Evolutionary conservation across 2,888 invertebrate genomes (phyloP).

Genomic region (Phania funesta): DNA sequence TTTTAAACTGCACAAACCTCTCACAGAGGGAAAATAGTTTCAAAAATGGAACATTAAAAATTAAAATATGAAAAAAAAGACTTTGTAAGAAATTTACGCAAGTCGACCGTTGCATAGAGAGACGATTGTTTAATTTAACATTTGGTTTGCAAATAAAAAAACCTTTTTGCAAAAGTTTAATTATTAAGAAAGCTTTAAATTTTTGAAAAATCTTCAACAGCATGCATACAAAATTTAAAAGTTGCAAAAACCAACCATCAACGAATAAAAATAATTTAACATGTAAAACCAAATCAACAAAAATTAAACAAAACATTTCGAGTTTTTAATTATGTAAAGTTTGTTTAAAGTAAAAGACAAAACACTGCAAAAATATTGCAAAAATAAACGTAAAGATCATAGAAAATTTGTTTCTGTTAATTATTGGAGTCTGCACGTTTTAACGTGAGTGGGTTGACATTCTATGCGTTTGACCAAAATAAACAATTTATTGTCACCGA

Average conservation of each 20-base stretch:
- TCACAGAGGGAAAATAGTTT: no score
- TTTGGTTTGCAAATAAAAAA: not conserved
- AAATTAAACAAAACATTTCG: not conserved
- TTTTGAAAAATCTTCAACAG: not conserved
- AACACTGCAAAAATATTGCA: not conserved
- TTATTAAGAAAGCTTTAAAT: slow-evolving; percentile 25
- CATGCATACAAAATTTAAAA: slow-evolving; percentile 21
- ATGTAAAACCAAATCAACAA: not conserved
- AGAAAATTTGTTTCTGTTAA: not conserved
- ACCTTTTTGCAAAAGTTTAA: slow-evolving; percentile 50
- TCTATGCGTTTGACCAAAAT: not conserved
- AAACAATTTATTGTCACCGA: no score
- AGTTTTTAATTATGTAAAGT: not conserved
- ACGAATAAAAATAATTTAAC: not conserved
- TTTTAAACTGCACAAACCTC: no score
- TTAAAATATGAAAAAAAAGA: no score
- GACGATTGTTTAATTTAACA: not conserved
- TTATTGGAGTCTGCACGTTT: not conserved
- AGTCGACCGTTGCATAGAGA: not conserved
- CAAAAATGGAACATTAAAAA: no score
- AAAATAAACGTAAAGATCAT: not conserved
- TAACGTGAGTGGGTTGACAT: no score
- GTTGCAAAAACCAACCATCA: not conserved
- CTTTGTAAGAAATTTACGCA: no score
- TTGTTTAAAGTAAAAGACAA: not conserved